Percentiles rank a stretch among this genome's conserved stretches.
These are phyloP conservation scores for Mareca penelope DNA, from an alignment of 2,797 vertebrate species.

Conservation along the genomic window DNA sequence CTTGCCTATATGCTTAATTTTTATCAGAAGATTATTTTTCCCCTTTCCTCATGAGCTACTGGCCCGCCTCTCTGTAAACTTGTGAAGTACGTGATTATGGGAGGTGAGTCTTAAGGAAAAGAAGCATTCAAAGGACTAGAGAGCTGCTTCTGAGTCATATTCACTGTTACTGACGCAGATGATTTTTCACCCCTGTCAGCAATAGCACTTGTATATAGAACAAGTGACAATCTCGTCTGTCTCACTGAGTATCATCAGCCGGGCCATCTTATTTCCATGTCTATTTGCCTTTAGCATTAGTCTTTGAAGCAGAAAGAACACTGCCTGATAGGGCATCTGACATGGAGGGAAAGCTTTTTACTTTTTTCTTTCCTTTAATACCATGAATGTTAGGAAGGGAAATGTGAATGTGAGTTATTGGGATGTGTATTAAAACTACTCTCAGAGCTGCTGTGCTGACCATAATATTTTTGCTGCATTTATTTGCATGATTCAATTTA, in stretches of 20 bases:
- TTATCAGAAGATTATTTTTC: neutral
- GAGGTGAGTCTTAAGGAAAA: neutral
- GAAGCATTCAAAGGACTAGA: too few relatives aligned
- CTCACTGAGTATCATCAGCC: neutral
- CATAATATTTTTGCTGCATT: too few relatives aligned
- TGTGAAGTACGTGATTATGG: neutral
- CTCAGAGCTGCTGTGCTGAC: too few relatives aligned
- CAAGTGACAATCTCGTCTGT: neutral
- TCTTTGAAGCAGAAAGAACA: neutral
- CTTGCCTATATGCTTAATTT: neutral
- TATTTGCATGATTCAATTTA: too few relatives aligned
- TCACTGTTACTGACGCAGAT: neutral
- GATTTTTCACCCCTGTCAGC: constrained; percentile 10
- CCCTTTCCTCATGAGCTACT: neutral
- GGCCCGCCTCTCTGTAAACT: neutral
- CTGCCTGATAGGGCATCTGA: neutral
- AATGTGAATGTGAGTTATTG: too few relatives aligned
- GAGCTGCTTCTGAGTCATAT: neutral
- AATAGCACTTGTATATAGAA: neutral
- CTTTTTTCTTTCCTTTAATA: neutral
- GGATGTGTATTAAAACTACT: too few relatives aligned
- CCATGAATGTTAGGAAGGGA: too few relatives aligned
- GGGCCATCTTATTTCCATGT: neutral
- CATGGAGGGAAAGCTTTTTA: neutral
- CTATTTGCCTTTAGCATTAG: neutral